Evolutionary conservation across 2,888 invertebrate species (phyloP).

Genomic region (Eristalis tenax): DNA sequence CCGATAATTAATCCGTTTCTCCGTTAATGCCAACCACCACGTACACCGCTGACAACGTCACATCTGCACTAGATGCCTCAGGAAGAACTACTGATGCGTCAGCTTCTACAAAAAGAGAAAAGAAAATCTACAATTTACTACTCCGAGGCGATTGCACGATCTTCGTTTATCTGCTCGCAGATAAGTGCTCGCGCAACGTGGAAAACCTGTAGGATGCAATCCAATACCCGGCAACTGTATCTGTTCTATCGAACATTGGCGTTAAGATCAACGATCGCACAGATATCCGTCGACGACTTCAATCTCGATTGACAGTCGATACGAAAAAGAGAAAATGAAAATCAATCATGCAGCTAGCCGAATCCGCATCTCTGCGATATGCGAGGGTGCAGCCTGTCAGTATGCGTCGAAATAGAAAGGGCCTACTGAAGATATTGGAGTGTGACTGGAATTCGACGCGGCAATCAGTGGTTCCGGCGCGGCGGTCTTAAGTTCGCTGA

Average conservation of each 20-base stretch:
- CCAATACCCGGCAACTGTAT: constrained; percentile 55
- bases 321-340: constrained; percentile 56
- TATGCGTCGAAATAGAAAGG: constrained; percentile 57
- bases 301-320: constrained; percentile 54
- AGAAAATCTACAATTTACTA: constrained; percentile 16
- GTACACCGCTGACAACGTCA: constrained; percentile 1
- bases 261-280: constrained; percentile 66
- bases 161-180: constrained; percentile 15
- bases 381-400: constrained; percentile 31
- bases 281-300: constrained; percentile 44
- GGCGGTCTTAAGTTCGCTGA: constrained; percentile 4
- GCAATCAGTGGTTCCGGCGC: constrained; percentile 13
- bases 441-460: constrained; percentile 41
- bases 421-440: constrained; percentile 30
- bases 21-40: constrained; percentile 22
- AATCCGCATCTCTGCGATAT: constrained; percentile 44
- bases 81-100: constrained; percentile 32
- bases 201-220: constrained; percentile 68
- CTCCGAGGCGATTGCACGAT: constrained; percentile 27
- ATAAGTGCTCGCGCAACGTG: constrained; percentile 8
- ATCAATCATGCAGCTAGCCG: constrained; percentile 63
- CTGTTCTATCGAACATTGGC: constrained; percentile 46
- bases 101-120: constrained; percentile 23
- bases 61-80: constrained; percentile 19
- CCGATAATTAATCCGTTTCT: constrained; percentile 42